phyloP scores from a whole-genome alignment of 2,113 vertebrate genomes.

The Scytalopus superciliaris region DNA sequence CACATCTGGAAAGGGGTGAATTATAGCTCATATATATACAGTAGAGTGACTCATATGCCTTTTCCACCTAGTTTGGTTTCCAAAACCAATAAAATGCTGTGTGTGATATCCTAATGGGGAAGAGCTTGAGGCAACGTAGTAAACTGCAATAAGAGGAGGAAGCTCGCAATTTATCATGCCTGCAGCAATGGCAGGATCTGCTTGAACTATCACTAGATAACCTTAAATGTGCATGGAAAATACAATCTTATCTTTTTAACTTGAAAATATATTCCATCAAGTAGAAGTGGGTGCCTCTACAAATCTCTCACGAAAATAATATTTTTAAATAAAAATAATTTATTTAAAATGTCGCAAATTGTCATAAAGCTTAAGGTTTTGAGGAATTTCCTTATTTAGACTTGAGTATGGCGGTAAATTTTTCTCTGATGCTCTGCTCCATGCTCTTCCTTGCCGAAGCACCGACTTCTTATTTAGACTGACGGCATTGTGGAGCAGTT shows the following conservation, averaged over 20 bases:
- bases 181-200: background rate
- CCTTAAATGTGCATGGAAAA: background rate
- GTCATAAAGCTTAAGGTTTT: background rate
- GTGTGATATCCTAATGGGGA: background rate
- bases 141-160: background rate
- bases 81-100: background rate
- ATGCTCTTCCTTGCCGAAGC: background rate
- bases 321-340: background rate
- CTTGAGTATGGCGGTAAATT: background rate
- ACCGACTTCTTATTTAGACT: background rate
- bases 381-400: background rate
- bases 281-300: background rate
- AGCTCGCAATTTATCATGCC: background rate
- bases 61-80: background rate
- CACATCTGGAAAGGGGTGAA: background rate
- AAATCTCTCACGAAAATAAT: background rate
- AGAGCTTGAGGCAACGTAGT: background rate
- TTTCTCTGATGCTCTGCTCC: background rate
- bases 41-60: background rate
- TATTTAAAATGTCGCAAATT: background rate
- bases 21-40: background rate
- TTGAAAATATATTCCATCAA: background rate
- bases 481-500: background rate
- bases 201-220: background rate
- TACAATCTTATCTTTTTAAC: background rate